Percentiles rank a stretch among this genome's conserved stretches.
phyloP scores from a whole-genome alignment of 2,797 vertebrate species.

The Helarctos malayanus region DNA sequence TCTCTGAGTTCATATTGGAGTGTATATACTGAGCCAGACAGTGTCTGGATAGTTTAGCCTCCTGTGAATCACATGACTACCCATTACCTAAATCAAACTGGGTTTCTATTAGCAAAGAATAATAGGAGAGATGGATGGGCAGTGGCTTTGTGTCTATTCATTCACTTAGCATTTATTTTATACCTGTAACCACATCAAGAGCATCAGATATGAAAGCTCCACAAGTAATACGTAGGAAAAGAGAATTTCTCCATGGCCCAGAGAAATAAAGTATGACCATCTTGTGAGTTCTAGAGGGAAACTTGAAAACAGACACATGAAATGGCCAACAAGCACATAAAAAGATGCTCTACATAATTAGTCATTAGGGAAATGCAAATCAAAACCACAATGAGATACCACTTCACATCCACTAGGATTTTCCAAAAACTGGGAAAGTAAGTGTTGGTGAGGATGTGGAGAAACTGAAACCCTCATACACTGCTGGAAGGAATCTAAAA shows the following conservation, averaged over 20 bases:
- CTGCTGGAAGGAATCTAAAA: not conserved
- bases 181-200: not conserved
- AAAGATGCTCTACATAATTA: not conserved
- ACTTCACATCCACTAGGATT: not conserved
- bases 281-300: constrained; percentile 14
- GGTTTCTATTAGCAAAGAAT: not conserved
- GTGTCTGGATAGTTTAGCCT: not conserved
- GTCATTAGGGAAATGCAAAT: constrained; percentile 3
- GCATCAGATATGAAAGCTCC: not conserved
- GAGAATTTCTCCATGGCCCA: constrained; percentile 3
- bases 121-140: not conserved
- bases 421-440: not conserved
- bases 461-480: not conserved
- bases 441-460: not conserved
- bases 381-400: not conserved
- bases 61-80: not conserved
- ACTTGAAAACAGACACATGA: not conserved
- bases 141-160: not conserved
- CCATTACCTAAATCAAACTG: not conserved
- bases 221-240: not conserved
- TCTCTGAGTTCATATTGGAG: not conserved
- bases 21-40: not conserved
- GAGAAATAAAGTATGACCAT: not conserved
- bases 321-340: not conserved
- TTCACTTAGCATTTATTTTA: constrained; percentile 12